Evolutionary conservation across 2,113 vertebrate genomes (phyloP).

Genomic region (Climacteris rufus): DNA sequence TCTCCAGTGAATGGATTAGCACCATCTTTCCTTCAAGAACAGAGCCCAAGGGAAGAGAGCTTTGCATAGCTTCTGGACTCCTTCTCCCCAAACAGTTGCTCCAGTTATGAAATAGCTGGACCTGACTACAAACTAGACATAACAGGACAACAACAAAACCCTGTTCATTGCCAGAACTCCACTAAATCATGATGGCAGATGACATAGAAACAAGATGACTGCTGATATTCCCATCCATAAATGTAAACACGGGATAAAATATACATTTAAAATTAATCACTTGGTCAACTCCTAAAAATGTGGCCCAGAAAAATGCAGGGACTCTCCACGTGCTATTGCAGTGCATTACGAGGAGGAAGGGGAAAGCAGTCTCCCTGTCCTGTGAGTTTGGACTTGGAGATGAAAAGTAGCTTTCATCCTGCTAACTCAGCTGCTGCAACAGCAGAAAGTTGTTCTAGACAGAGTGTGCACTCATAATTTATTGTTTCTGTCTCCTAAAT

Average conservation of each 20-base stretch:
- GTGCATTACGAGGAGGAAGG: neutral
- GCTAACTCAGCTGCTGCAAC: constrained; percentile 26
- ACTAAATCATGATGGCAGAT: neutral
- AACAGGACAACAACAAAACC: neutral
- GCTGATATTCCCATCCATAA: neutral
- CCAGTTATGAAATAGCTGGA: neutral
- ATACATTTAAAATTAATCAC: neutral
- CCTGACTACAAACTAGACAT: neutral
- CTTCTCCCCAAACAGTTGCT: neutral
- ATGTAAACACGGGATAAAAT: neutral
- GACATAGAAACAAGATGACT: neutral
- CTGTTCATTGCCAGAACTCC: neutral
- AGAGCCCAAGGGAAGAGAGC: neutral
- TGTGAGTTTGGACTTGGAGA: neutral
- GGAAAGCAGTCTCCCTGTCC: neutral
- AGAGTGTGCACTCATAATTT: neutral
- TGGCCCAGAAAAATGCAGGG: neutral
- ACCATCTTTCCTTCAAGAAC: neutral
- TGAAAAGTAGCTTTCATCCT: neutral
- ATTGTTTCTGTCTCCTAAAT: neutral
- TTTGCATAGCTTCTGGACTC: neutral
- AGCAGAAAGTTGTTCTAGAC: neutral
- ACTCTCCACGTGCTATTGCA: neutral
- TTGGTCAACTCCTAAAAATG: neutral
- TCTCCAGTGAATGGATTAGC: neutral